A percentile compares a stretch with the other conserved stretches of the same genome.
Evolutionary conservation across 2,113 vertebrate genomes (phyloP).

Genomic region (Cnemophilus loriae): DNA sequence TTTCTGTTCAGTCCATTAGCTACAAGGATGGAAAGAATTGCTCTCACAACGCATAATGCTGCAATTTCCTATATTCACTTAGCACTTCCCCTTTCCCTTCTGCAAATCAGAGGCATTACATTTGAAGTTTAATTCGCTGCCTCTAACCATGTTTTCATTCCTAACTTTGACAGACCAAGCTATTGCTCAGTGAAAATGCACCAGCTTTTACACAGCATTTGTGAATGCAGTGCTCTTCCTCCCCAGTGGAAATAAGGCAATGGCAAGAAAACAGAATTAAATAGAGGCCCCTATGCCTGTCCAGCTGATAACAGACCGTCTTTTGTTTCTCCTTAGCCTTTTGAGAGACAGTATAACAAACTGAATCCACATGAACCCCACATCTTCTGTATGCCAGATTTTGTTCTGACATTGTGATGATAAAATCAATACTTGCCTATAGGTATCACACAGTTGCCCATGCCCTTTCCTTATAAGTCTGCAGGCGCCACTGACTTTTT

Average conservation of each 20-base stretch:
- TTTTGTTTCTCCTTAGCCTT: not conserved
- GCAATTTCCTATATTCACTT: conserved; percentile 73
- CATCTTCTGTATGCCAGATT: not conserved
- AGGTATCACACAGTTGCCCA: not conserved
- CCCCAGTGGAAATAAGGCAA: not conserved
- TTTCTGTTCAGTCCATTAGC: conserved; percentile 77
- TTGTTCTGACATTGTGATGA: not conserved
- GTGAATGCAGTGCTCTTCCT: not conserved
- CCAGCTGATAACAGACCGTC: not conserved
- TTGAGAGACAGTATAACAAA: not conserved
- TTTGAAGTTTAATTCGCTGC: conserved; percentile 63
- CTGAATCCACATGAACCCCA: not conserved
- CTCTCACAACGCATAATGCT: conserved; percentile 69
- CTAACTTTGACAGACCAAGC: conserved; percentile 39
- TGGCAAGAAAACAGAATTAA: not conserved
- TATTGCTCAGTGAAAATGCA: conserved; percentile 13
- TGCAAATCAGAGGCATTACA: conserved; percentile 59
- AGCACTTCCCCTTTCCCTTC: conserved; percentile 62
- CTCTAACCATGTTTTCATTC: conserved; percentile 64
- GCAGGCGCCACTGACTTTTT: not conserved
- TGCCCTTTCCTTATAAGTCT: not conserved
- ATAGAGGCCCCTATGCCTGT: not conserved
- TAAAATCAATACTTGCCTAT: not conserved
- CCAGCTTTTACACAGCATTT: not conserved
- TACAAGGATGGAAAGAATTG: conserved; percentile 69